Evolutionary conservation across 2,797 vertebrate species (phyloP).

Genomic region (Lates japonicus): DNA sequence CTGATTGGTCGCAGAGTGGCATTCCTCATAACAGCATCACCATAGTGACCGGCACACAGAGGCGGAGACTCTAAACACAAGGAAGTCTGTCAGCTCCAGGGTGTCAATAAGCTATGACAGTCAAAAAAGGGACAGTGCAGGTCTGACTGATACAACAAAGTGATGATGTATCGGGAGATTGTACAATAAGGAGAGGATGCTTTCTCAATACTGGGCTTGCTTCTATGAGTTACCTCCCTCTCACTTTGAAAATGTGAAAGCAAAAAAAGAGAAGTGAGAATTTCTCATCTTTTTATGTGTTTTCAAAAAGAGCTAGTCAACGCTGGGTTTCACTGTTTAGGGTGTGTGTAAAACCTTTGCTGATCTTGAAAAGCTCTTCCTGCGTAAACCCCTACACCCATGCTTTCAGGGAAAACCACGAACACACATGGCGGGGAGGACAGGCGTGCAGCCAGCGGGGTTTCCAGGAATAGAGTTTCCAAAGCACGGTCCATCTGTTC

Average conservation of each 20-base stretch:
- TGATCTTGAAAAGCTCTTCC: background rate
- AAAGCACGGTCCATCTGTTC: constrained; percentile 25
- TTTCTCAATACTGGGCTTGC: constrained; percentile 24
- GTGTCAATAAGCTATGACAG: constrained; percentile 17
- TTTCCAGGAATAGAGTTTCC: constrained; percentile 46
- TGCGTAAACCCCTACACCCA: background rate
- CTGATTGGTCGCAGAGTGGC: constrained; percentile 78
- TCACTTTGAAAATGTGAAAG: background rate
- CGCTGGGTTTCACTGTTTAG: background rate
- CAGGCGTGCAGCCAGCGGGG: background rate
- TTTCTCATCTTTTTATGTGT: background rate
- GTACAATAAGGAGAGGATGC: background rate
- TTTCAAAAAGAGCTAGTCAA: background rate
- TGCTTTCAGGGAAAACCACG: background rate
- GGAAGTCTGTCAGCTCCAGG: constrained; percentile 40
- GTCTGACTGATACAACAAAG: background rate
- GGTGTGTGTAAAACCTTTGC: background rate
- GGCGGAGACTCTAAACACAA: constrained; percentile 40
- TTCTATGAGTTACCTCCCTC: background rate
- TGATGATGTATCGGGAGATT: background rate
- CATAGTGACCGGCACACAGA: constrained; percentile 41
- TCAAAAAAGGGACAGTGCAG: constrained; percentile 1
- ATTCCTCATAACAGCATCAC: constrained; percentile 73
- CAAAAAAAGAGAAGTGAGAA: constrained; percentile 6
- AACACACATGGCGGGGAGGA: background rate